Base-by-base conservation (phyloP, 2,888 invertebrate genomes). In the Rhingia rostrata region DNA sequence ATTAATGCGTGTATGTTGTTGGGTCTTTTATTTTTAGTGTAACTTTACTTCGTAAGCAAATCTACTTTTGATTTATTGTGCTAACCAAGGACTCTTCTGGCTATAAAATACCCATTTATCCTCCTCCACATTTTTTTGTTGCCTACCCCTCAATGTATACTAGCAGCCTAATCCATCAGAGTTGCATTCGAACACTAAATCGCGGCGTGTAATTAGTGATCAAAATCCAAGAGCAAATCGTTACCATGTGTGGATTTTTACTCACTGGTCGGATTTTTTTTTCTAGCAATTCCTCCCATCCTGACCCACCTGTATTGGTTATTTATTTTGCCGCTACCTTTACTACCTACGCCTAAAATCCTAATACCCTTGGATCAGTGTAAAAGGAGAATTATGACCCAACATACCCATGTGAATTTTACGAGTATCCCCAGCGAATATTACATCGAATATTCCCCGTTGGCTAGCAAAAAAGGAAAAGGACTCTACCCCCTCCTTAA, bases 391-490 rank as follows among this genome's bases (percentile, higher is more conserved):
- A 66, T 78, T 72, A 61, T 72, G 72, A 54, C 60, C 66, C 12
- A n/a, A 33, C 60, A 45, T 66, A 43, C 53, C n/a, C 35, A 22
- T 64, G 70, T 60, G 37, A 35, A 61, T 61, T 56, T 22, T 22
- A 22, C 22, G 22, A 22, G 63, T 64, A 63, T 75, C 75, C 54
- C 75, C 45, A n/a, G 66, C 37, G 81, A 75, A 69, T 81, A 64
- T 81, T 77, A 81, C 81, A 77, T 33, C 45, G 51, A 82, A 75
- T 61, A 64, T 70, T 54, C 47, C 70, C 56, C n/a, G 14, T 53
- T 33, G 66, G 53, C 49, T 39, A 33, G 32, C 14, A 54, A 51
- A 41, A 75, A 51, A 35, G 2, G 22, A 75, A 51, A 35, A 22
- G 22, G 22, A 22, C 22, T 22, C 1, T 22, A 22, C 1, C 9